Conservation (phyloP, 2,888 invertebrate species). For the Erpobdella octoculata region DNA sequence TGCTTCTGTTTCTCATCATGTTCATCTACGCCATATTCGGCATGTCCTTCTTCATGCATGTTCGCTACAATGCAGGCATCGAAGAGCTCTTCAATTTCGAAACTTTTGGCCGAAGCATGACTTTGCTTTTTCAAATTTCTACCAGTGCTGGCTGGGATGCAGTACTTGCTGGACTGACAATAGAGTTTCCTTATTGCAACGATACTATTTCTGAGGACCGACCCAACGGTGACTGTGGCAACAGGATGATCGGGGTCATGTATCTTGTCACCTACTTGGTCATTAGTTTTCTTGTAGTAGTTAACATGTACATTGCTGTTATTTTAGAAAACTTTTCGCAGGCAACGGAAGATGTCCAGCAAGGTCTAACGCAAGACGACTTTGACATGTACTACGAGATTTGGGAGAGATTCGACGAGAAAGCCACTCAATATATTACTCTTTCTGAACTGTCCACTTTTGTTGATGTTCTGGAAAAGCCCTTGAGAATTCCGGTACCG, state of each 20-base stretch:
- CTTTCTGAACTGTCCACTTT: constrained; percentile 85
- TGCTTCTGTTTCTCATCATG: constrained; percentile 94
- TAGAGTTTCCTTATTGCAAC: constrained; percentile 55
- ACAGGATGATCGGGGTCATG: constrained; percentile 83
- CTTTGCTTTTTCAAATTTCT: constrained; percentile 80
- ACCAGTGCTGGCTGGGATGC: constrained; percentile 75
- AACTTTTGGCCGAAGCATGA: constrained; percentile 96
- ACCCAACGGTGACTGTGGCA: constrained; percentile 68
- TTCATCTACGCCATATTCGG: constrained; percentile 99
- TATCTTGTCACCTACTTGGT: constrained; percentile 91
- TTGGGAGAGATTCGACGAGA: constrained; percentile 97
- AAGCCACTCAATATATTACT: constrained; percentile 91
- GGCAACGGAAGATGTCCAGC: constrained; percentile 86
- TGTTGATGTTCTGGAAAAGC: constrained; percentile 88
- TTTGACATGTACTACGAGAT: constrained; percentile 99
- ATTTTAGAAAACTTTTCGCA: constrained; percentile 97
- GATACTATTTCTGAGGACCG: constrained; percentile 29
- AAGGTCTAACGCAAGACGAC: constrained; percentile 83
- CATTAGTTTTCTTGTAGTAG: constrained; percentile 94
- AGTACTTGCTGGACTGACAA: constrained; percentile 87
- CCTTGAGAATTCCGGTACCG: constrained; percentile 88
- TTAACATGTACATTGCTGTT: constrained; percentile 99
- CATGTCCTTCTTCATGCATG: constrained; percentile 99
- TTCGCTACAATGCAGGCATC: constrained; percentile 83
- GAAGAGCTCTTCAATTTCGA: constrained; percentile 95